Base-by-base conservation (phyloP, 2,797 vertebrate species). In the Enteromius mattozi region DNA sequence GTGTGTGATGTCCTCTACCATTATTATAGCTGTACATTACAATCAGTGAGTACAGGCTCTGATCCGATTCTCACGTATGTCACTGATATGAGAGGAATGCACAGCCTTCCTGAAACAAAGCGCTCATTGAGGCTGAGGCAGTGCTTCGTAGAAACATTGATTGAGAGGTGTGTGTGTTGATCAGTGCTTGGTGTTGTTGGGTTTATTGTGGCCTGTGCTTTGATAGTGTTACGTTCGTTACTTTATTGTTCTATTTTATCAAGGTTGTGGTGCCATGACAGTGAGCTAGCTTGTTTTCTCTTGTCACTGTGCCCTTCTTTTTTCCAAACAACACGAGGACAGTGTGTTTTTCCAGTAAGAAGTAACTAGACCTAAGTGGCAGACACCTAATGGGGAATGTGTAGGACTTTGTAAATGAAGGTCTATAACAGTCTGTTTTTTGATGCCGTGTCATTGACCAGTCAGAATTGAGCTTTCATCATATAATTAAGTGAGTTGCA, bases 241-340 rank as follows among this genome's bases (percentile, higher is more conserved):
- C n/a, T 69, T 81, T 74, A 33, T 70, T 35, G 4, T 71, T 85
- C 70, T 51, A 83, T 87, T 83, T 35, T 17, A 68, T 75, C 85
- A 79, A 87, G 78, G 87, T 87, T 78, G 69, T 74, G 78, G 49
- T 71, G 72, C 51, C 68, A 74, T 87, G 72, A 27, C 51, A 88
- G 61, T 30, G 9, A 63, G 81, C 17, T 63, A 51, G 42, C 51
- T 82, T 78, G 30, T 16, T 61, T 51, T 37, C 35, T 68, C 37
- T 6, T 21, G 33, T 80, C 76, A 79, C 35, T 3, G 9, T 35
- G 66, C 13, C n/a, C 10, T 80, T 35, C 24, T 59, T 80, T 51
- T 61, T 59, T 13, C 54, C 45, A 74, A 30, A 17, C 37, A 75
- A 24, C 27, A 47, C 6, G 5, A 71, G 65, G 66, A 21, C 35